A percentile compares a stretch with the other conserved stretches of the same genome.
phyloP scores from a whole-genome alignment of 2,113 vertebrate genomes.

The Zosterops borbonicus region DNA sequence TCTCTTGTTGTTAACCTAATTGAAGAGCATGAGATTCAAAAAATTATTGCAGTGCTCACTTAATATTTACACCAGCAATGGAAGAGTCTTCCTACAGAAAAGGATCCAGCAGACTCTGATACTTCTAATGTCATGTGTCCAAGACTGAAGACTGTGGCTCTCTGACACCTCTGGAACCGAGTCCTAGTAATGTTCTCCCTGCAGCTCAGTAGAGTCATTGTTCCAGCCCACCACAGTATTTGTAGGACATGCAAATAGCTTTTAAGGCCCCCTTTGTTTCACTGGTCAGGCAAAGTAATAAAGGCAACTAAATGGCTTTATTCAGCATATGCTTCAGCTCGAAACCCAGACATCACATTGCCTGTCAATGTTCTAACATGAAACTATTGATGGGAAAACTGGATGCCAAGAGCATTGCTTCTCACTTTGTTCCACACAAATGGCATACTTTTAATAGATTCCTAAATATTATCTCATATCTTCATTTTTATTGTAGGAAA shows the following conservation, averaged over 20 bases:
- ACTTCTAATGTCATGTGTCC: not conserved
- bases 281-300: not conserved
- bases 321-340: not conserved
- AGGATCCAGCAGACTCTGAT: not conserved
- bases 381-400: not conserved
- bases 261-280: not conserved
- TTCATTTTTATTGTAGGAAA: not conserved
- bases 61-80: not conserved
- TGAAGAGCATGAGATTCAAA: not conserved
- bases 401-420: not conserved
- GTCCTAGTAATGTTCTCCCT: not conserved
- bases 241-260: not conserved
- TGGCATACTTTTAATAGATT: not conserved
- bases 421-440: not conserved
- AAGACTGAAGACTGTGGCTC: not conserved
- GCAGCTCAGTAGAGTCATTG: not conserved
- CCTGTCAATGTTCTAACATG: not conserved
- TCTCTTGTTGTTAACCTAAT: not conserved
- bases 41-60: not conserved
- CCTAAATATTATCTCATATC: not conserved
- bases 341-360: not conserved
- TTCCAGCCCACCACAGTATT: not conserved
- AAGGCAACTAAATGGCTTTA: not conserved
- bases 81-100: not conserved
- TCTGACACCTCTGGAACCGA: not conserved